phyloP scores from a whole-genome alignment of 2,797 vertebrate genomes.

The Crossoptilon crossoptilon region DNA sequence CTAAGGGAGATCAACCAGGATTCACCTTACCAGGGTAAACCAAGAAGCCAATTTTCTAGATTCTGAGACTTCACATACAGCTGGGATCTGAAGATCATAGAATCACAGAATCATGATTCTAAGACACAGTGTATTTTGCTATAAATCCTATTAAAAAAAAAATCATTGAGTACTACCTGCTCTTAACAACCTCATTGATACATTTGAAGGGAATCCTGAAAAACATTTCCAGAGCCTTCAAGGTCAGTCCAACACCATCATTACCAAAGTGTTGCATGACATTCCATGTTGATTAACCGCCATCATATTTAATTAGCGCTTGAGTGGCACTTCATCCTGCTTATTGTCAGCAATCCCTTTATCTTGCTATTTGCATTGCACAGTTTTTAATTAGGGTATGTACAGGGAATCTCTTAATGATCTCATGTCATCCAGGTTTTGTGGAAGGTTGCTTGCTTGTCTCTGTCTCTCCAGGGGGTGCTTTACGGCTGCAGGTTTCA shows the following conservation, averaged over 20 bases:
- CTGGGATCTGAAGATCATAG: background rate
- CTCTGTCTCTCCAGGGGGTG: slow-evolving; percentile 37
- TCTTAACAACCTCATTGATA: background rate
- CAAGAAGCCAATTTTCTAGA: slow-evolving; percentile 9
- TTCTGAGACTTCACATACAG: slow-evolving; percentile 2
- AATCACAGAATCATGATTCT: no score
- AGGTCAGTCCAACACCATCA: slow-evolving; percentile 48
- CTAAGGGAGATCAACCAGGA: background rate
- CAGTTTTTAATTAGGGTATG: slow-evolving; percentile 76
- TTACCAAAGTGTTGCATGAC: slow-evolving; percentile 50
- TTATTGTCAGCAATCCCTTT: slow-evolving; percentile 73
- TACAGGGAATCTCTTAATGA: slow-evolving; percentile 66
- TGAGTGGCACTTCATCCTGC: slow-evolving; percentile 70
- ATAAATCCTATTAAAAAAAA: background rate
- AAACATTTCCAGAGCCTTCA: slow-evolving; percentile 40
- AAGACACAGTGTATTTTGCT: background rate
- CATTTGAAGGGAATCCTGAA: slow-evolving; percentile 13
- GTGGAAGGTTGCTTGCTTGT: slow-evolving; percentile 9
- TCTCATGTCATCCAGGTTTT: slow-evolving; percentile 39
- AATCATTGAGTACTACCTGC: background rate
- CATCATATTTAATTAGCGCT: slow-evolving; percentile 75
- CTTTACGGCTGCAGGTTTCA: background rate
- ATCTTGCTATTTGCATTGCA: slow-evolving; percentile 69
- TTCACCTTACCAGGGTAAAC: background rate
- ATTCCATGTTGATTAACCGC: slow-evolving; percentile 73